Evolutionary conservation across 1,140 invertebrate genomes (phyloP), one percentile per base, ranked within the genome.

Genomic region (Listronotus oregonensis): DNA sequence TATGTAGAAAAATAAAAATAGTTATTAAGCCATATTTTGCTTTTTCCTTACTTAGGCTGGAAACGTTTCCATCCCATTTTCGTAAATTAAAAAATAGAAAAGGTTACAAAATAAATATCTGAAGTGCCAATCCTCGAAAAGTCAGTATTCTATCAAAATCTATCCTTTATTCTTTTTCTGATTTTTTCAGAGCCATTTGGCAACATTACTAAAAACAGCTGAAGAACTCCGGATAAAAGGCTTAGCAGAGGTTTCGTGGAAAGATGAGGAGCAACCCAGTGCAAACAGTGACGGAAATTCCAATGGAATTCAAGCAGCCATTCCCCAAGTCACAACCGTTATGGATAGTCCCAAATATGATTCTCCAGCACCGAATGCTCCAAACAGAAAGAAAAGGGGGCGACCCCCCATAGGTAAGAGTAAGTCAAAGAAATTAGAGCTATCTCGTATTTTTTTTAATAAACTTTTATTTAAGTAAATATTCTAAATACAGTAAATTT

Each of bases 161-260:
- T n/a, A n/a, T n/a, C n/a, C n/a, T n/a, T n/a, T n/a, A n/a, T n/a
- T n/a, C n/a, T n/a, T n/a, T n/a, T n/a, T n/a, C n/a, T n/a, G n/a
- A n/a, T 17, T 42, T 27, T 82, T 82, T 7, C 78, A 94, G 89
- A 89, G 90, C 51, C 90, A 92, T 76, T 79, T 96, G 49, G 89
- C 91, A 12, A 92, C 92, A 31, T 80, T 96, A 49, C 77, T 96
- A 74, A 94, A 94, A 82, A 95, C 93, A 57, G 94, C 94, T 1
- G 93, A 96, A 80, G 93, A 94, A 76, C 81, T 96, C 8, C 87
- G 92, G 76, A 93, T 96, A 64, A 96, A 96, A 81, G 94, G 94
- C 0, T 80, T 96, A 15, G 92, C 93, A 39, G 92, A 95, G 79
- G 91, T 94, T 3, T 91, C 90, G 60, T 92, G 90, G 90, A 85